A percentile compares a stretch with the other conserved stretches of the same genome.
Conservation (phyloP, 2,113 vertebrate species). For the Phycodurus eques region DNA sequence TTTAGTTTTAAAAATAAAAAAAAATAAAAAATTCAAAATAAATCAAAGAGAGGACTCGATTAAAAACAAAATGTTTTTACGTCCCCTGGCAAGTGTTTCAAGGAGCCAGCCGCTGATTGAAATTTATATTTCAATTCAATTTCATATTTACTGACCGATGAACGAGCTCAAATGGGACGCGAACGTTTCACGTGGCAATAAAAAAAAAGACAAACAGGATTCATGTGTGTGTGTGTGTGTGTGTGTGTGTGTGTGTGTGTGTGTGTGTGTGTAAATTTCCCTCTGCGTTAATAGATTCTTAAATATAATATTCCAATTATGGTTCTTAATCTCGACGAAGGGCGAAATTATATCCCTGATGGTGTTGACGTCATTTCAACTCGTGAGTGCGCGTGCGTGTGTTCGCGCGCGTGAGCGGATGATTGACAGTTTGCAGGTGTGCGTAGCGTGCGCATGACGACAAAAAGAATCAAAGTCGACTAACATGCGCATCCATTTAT, state of each 20-base stretch:
- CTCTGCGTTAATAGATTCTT: not conserved
- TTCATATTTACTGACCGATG: not conserved
- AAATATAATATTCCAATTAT: not conserved
- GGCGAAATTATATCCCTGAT: not conserved
- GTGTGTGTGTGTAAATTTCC: too few relatives aligned
- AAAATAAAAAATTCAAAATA: not conserved
- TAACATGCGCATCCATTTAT: not conserved
- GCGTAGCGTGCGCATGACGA: not conserved
- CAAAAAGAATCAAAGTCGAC: too few relatives aligned
- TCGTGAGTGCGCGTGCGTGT: not conserved
- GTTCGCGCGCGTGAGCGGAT: not conserved
- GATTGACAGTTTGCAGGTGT: constrained; percentile 4
- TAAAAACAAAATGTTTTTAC: not conserved
- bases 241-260: too few relatives aligned
- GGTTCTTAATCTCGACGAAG: not conserved
- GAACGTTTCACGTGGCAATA: not conserved
- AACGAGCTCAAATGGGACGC: not conserved
- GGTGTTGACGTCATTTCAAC: constrained; percentile 28
- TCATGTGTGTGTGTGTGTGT: not conserved
- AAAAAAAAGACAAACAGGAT: not conserved
- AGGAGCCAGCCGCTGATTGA: not conserved
- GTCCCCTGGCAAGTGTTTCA: not conserved
- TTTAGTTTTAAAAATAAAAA: not conserved
- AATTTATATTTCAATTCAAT: not conserved
- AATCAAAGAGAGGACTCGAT: not conserved